These are phyloP conservation scores for Plotosus lineatus DNA, from an alignment of 2,113 vertebrate species.

Conservation along the genomic window DNA sequence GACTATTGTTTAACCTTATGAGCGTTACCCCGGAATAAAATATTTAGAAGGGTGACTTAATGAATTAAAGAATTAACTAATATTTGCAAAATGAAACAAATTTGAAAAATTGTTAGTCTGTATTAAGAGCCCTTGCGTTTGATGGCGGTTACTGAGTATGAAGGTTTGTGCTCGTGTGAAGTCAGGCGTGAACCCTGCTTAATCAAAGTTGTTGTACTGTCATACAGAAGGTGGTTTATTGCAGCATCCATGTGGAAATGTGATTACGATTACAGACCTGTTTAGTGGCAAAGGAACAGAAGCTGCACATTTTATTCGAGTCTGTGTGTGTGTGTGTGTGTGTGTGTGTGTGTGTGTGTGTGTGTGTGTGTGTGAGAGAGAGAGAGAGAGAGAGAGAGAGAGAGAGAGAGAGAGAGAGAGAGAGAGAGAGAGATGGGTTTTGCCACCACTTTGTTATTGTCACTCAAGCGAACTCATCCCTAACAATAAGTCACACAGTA, in stretches of 20 bases:
- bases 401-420: constrained; percentile 22
- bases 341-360: constrained; percentile 5
- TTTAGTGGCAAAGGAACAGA: constrained; percentile 32
- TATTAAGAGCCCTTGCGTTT: not conserved
- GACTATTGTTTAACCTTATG: not conserved
- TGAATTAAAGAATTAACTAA: not conserved
- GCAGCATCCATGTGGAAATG: constrained; percentile 35
- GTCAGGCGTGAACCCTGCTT: not conserved
- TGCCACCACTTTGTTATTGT: constrained; percentile 43
- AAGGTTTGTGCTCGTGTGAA: not conserved
- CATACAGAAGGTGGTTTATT: not conserved
- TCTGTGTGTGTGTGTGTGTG: constrained; percentile 19
- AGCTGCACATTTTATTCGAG: constrained; percentile 42
- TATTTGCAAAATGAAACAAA: not conserved
- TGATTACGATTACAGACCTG: constrained; percentile 45
- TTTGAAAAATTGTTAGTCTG: not conserved
- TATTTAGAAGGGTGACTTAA: not conserved
- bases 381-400: constrained; percentile 20
- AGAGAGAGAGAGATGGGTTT: constrained; percentile 60
- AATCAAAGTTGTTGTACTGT: not conserved
- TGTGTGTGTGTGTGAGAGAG: constrained; percentile 31
- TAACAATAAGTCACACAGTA: constrained; percentile 40
- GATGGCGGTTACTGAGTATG: not conserved
- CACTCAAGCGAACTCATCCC: constrained; percentile 31
- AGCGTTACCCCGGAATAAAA: not conserved